Conservation (phyloP, 1,140 invertebrate species). For the Zaprionus ornatus region DNA sequence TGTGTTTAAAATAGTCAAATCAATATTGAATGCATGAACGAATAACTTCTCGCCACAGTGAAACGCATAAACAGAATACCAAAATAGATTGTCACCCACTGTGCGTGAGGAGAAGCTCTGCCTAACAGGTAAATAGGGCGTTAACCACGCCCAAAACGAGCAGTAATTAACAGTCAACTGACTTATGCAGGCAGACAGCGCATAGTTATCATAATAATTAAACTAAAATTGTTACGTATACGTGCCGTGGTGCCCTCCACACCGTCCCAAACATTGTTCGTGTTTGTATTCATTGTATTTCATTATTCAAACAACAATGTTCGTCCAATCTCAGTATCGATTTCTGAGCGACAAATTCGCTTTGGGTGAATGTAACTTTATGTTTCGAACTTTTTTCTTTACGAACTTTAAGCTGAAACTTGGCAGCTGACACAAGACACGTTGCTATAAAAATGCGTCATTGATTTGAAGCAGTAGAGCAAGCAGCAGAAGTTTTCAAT, state of each 20-base stretch:
- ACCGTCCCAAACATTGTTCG: not conserved
- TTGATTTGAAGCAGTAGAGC: not conserved
- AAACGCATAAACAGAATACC: not conserved
- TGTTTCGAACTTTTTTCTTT: not conserved
- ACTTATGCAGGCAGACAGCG: no score
- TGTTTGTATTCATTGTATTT: not conserved
- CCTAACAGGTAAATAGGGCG: no score
- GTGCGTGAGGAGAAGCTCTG: no score
- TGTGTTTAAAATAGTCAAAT: not conserved
- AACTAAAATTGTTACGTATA: conserved; percentile 40
- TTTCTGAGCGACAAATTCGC: not conserved
- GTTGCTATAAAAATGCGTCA: not conserved
- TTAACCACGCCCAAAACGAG: no score
- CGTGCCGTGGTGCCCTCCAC: conserved; percentile 25
- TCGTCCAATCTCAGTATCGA: not conserved
- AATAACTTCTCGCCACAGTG: not conserved
- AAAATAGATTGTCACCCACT: not conserved
- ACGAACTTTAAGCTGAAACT: not conserved
- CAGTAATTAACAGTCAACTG: no score
- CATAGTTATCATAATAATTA: conserved; percentile 56
- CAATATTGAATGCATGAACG: not conserved
- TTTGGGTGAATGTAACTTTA: not conserved
- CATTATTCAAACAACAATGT: conserved; percentile 19
- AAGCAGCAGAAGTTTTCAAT: not conserved
- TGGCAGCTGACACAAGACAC: not conserved